These are phyloP conservation scores for Geopemphigus sp. DNA, from an alignment of 1,140 invertebrate genomes.

Conservation along the genomic window DNA sequence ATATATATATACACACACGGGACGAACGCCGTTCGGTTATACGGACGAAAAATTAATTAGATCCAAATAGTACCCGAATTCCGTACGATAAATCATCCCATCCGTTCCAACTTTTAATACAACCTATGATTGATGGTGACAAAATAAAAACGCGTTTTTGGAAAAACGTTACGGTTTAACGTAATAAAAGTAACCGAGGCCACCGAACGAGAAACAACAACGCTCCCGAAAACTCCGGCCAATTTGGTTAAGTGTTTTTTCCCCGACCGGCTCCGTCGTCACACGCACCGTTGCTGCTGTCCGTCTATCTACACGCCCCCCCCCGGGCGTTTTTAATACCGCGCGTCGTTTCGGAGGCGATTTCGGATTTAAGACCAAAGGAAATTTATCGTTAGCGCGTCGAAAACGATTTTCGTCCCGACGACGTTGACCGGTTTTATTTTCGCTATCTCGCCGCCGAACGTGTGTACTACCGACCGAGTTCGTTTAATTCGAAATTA, in stretches of 20 bases:
- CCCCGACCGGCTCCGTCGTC: too few relatives aligned
- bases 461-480: too few relatives aligned
- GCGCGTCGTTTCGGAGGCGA: background rate
- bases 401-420: background rate
- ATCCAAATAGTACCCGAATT: slow-evolving; percentile 8
- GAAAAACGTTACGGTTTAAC: slow-evolving; percentile 31
- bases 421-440: background rate
- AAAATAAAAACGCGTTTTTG: slow-evolving; percentile 41
- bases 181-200: slow-evolving; percentile 33
- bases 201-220: background rate
- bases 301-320: too few relatives aligned
- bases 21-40: too few relatives aligned
- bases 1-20: too few relatives aligned
- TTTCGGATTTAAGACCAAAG: background rate
- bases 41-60: background rate
- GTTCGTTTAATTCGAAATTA: slow-evolving; percentile 29
- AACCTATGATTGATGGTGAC: slow-evolving; percentile 35
- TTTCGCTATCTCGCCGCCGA: background rate
- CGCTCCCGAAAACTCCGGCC: background rate
- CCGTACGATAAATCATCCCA: slow-evolving; percentile 23
- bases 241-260: slow-evolving; percentile 48
- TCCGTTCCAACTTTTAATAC: slow-evolving; percentile 5
- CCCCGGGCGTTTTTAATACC: background rate
- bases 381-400: background rate
- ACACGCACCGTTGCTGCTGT: too few relatives aligned